phyloP scores from a whole-genome alignment of 1,140 invertebrate genomes.

The Luehdorfia chinensis region DNA sequence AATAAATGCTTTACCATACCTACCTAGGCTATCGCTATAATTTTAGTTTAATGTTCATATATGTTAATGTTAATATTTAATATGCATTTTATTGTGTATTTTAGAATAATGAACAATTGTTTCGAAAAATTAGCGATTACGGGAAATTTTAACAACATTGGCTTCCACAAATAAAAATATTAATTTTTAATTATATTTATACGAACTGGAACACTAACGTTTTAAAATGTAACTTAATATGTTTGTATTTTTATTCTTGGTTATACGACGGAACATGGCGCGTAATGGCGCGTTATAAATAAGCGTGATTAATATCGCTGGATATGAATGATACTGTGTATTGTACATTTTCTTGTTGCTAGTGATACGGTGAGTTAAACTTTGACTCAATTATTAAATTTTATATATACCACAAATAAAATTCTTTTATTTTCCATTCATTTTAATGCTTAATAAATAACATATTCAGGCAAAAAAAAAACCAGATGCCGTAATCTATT shows the following conservation, averaged over 20 bases:
- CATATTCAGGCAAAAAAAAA: too few relatives aligned
- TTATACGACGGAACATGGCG: slow-evolving; percentile 1
- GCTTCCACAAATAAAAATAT: slow-evolving; percentile 42
- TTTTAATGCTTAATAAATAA: too few relatives aligned
- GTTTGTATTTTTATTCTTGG: slow-evolving; percentile 19
- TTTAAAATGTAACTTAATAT: slow-evolving; percentile 17
- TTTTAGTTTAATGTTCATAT: slow-evolving; percentile 38
- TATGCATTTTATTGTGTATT: slow-evolving; percentile 35
- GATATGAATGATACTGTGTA: slow-evolving; percentile 35
- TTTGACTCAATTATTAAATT: slow-evolving; percentile 67
- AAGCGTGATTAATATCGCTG: neutral
- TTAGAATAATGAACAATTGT: slow-evolving; percentile 32
- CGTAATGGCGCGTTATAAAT: neutral
- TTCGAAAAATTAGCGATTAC: slow-evolving; percentile 27
- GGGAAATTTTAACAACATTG: slow-evolving; percentile 34
- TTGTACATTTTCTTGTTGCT: slow-evolving; percentile 63
- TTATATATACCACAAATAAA: slow-evolving; percentile 52
- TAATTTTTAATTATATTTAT: too few relatives aligned
- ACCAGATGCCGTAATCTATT: too few relatives aligned
- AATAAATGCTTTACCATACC: slow-evolving; percentile 52
- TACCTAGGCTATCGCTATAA: slow-evolving; percentile 42
- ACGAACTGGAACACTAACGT: too few relatives aligned
- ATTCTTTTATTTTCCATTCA: slow-evolving; percentile 28
- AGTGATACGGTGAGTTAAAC: slow-evolving; percentile 54
- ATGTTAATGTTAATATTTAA: slow-evolving; percentile 49